Conservation (phyloP, 2,797 vertebrate species). For the Chaunax sp. region DNA sequence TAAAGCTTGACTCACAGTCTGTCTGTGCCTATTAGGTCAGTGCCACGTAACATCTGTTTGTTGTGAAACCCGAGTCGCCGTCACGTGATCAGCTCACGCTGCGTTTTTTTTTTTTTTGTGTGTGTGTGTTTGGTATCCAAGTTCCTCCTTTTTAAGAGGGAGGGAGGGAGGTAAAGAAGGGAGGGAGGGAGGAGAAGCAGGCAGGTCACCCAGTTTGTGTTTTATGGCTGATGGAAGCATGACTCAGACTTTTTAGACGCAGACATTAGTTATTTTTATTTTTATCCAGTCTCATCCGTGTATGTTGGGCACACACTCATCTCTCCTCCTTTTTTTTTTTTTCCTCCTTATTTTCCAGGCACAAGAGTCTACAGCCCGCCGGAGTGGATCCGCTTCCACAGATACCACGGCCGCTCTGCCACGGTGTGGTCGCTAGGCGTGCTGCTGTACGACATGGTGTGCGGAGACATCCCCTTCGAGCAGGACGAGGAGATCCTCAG, state of each 20-base stretch:
- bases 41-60: conserved; percentile 91
- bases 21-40: conserved; percentile 61
- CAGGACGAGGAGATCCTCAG: conserved; percentile 96
- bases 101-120: conserved; percentile 73
- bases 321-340: conserved; percentile 6
- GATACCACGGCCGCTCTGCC: conserved; percentile 96
- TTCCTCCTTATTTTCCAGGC: conserved; percentile 72
- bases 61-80: conserved; percentile 92
- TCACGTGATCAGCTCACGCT: conserved; percentile 87
- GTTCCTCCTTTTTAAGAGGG: conserved; percentile 77
- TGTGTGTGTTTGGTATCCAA: conserved; percentile 83
- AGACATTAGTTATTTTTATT: conserved; percentile 16
- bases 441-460: conserved; percentile 97
- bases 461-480: conserved; percentile 98
- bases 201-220: conserved; percentile 65
- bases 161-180: conserved; percentile 24
- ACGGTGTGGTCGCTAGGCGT: conserved; percentile 98
- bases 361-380: conserved; percentile 98
- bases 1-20: conserved; percentile 43
- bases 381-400: conserved; percentile 97
- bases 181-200: conserved; percentile 27
- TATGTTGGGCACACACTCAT: background rate
- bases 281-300: background rate
- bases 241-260: conserved; percentile 69
- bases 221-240: conserved; percentile 58